Evolutionary conservation across 2,888 invertebrate genomes (phyloP).

Genomic region (Beris chalybata): DNA sequence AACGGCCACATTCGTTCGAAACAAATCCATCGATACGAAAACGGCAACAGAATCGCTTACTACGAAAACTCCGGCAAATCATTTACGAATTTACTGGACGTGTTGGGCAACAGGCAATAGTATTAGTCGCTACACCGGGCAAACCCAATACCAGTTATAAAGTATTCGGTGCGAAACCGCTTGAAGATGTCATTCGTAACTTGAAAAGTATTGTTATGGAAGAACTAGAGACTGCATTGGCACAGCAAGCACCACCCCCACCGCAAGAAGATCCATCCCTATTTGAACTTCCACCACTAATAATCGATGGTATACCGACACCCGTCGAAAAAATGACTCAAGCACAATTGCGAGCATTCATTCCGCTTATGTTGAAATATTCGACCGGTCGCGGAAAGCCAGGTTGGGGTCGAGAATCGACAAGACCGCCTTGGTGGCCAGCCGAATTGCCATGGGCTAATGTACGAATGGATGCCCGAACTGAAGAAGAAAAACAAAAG

Average conservation of each 20-base stretch:
- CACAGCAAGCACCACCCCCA: constrained; percentile 88
- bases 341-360: constrained; percentile 94
- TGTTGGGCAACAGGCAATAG: constrained; percentile 96
- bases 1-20: constrained; percentile 94
- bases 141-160: constrained; percentile 95
- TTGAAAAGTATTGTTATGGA: constrained; percentile 91
- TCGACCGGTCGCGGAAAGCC: constrained; percentile 96
- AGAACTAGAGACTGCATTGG: constrained; percentile 89
- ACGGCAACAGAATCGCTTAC: constrained; percentile 89
- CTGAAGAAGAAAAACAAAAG: constrained; percentile 96
- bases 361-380: constrained; percentile 96
- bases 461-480: constrained; percentile 94
- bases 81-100: constrained; percentile 96
- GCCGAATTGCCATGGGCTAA: constrained; percentile 98
- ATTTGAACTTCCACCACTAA: constrained; percentile 93
- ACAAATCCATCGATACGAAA: constrained; percentile 96
- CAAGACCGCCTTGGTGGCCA: constrained; percentile 97
- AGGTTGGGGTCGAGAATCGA: constrained; percentile 96
- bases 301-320: constrained; percentile 96
- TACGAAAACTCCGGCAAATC: constrained; percentile 86
- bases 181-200: constrained; percentile 94
- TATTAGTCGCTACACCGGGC: constrained; percentile 93
- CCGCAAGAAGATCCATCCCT: constrained; percentile 82
- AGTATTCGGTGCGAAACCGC: constrained; percentile 94
- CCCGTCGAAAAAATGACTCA: constrained; percentile 99